phyloP scores from a whole-genome alignment of 2,888 invertebrate species.

The Ectobius pallidus region DNA sequence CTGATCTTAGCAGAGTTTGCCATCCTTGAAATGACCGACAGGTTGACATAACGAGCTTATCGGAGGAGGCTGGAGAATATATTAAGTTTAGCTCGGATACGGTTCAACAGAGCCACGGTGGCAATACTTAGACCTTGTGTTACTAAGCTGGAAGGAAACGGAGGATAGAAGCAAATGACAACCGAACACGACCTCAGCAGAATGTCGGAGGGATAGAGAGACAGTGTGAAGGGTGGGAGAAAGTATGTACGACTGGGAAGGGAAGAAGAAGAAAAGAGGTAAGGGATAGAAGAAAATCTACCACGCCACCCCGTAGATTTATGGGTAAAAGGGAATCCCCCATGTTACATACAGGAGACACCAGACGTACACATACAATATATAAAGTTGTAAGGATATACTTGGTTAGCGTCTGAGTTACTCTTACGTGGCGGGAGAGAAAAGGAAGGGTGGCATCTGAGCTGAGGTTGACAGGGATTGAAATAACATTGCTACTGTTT shows the following conservation, averaged over 20 bases:
- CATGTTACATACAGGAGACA: not conserved
- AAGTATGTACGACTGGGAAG: not conserved
- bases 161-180: slow-evolving; percentile 27
- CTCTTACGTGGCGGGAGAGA: too few species aligned
- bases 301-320: slow-evolving; percentile 21
- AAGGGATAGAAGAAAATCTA: not conserved
- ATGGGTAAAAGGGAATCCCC: slow-evolving; percentile 23
- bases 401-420: too few species aligned
- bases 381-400: not conserved
- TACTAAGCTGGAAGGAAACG: too few species aligned
- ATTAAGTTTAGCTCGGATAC: not conserved
- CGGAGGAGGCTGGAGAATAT: not conserved
- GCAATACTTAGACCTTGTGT: not conserved
- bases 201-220: too few species aligned
- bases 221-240: not conserved
- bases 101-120: not conserved
- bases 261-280: not conserved
- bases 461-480: not conserved
- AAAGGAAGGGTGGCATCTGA: not conserved
- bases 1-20: too few species aligned
- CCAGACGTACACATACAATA: not conserved
- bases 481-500: not conserved
- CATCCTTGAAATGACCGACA: not conserved
- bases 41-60: not conserved
- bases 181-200: slow-evolving; percentile 20